Evolutionary conservation across 2,113 vertebrate genomes (phyloP).

Genomic region (Rhineura floridana): DNA sequence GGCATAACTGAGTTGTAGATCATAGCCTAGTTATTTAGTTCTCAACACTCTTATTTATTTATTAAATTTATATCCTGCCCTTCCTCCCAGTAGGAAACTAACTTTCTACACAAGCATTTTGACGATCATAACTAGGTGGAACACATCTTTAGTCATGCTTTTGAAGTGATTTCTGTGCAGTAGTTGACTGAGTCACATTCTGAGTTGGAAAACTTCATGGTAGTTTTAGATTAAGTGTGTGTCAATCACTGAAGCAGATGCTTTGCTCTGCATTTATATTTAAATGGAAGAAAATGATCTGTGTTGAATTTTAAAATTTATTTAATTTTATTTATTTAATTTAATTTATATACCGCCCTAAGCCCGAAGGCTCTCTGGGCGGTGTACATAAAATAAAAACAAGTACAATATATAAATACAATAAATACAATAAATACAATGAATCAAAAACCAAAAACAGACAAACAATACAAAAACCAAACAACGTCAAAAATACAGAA

Average conservation of each 20-base stretch:
- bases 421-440: too few relatives aligned
- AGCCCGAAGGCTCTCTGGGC: too few relatives aligned
- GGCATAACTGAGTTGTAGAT: background rate
- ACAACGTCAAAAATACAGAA: too few relatives aligned
- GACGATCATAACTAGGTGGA: slow-evolving; percentile 42
- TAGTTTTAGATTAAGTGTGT: slow-evolving; percentile 60
- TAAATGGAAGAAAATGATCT: slow-evolving; percentile 65
- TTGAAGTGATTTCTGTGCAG: slow-evolving; percentile 55
- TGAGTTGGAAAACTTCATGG: slow-evolving; percentile 41
- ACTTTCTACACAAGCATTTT: slow-evolving; percentile 13
- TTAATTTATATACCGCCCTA: too few relatives aligned
- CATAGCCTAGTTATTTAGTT: background rate
- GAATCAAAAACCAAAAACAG: too few relatives aligned
- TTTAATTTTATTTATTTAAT: too few relatives aligned
- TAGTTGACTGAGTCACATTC: slow-evolving; percentile 47
- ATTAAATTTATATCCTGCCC: too few relatives aligned
- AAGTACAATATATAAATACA: too few relatives aligned
- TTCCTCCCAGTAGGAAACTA: too few relatives aligned
- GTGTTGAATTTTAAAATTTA: slow-evolving; percentile 70
- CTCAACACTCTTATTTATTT: background rate
- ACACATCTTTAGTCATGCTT: background rate
- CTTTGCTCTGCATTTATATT: slow-evolving; percentile 64
- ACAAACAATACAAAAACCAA: too few relatives aligned
- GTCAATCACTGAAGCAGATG: slow-evolving; percentile 66
- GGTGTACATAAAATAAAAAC: too few relatives aligned